Percentiles rank a stretch among this genome's conserved stretches.
Evolutionary conservation across 2,113 vertebrate genomes (phyloP).

Genomic region (Onychostruthus taczanowskii): DNA sequence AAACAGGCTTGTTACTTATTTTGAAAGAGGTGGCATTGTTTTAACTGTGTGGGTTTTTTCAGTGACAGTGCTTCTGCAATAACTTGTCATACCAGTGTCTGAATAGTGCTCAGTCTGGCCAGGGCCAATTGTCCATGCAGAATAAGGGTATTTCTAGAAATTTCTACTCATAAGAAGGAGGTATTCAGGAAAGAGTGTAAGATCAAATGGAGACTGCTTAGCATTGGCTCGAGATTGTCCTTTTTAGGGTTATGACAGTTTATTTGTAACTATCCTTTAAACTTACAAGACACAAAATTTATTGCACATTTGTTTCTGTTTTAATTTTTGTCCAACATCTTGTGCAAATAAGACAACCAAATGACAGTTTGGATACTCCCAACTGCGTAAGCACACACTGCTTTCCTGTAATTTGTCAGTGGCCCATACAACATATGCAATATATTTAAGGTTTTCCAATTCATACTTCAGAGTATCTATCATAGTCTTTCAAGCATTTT

Average conservation of each 20-base stretch:
- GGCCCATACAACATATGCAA: not conserved
- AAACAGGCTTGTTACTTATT: not conserved
- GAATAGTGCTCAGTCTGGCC: not conserved
- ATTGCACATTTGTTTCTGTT: conserved; percentile 9
- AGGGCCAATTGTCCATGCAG: not conserved
- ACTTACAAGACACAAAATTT: not conserved
- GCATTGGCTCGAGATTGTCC: not conserved
- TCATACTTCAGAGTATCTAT: not conserved
- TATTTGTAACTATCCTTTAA: not conserved
- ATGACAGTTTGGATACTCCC: not conserved
- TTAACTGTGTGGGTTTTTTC: not conserved
- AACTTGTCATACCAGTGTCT: not conserved
- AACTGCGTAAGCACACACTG: not conserved
- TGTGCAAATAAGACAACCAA: not conserved
- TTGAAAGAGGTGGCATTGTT: not conserved
- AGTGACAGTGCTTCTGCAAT: not conserved
- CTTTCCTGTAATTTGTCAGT: not conserved
- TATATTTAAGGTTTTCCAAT: conserved; percentile 2
- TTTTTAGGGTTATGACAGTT: not conserved
- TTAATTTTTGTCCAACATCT: conserved; percentile 24
- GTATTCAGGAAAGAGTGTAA: not conserved
- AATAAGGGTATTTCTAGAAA: not conserved
- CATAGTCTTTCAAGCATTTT: not conserved
- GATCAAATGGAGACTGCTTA: not conserved
- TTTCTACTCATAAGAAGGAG: not conserved